Conservation (phyloP, 2,797 vertebrate species). For the Astyanax mexicanus region DNA sequence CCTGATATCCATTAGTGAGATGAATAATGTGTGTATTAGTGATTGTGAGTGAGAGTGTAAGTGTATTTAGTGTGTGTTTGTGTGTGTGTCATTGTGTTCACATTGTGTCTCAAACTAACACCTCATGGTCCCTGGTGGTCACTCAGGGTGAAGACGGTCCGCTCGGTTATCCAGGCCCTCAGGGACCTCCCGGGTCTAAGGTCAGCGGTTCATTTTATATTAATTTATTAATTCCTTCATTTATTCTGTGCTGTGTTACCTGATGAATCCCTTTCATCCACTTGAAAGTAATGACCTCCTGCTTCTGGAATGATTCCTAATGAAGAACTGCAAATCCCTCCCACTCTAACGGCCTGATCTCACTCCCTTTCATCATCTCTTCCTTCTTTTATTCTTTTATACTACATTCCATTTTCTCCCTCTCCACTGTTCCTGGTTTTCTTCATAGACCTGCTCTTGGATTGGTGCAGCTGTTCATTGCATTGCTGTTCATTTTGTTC, state of each 20-base stretch:
- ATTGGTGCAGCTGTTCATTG: not conserved
- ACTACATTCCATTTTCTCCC: not conserved
- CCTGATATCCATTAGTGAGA: not conserved
- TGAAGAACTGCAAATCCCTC: not conserved
- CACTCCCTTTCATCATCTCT: not conserved
- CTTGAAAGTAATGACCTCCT: not conserved
- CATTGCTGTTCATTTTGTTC: not conserved
- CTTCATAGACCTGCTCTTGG: not conserved
- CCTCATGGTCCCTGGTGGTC: not conserved
- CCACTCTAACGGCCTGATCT: not conserved
- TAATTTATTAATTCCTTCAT: not conserved
- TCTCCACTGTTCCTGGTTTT: not conserved
- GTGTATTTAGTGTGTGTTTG: too few relatives aligned
- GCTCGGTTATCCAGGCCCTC: conserved; percentile 73
- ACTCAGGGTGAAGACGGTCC: conserved; percentile 79
- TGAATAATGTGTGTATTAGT: not conserved
- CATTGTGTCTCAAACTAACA: conserved; percentile 17
- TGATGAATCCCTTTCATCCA: not conserved
- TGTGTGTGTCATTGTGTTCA: not conserved
- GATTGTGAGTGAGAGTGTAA: too few relatives aligned
- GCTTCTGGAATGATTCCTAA: not conserved
- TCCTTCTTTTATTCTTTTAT: not conserved
- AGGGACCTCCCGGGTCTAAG: conserved; percentile 76
- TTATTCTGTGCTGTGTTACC: not conserved
- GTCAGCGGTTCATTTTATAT: conserved; percentile 61